These are phyloP conservation scores for Thamnophis elegans DNA, from an alignment of 2,797 vertebrate species.

Conservation along the genomic window DNA sequence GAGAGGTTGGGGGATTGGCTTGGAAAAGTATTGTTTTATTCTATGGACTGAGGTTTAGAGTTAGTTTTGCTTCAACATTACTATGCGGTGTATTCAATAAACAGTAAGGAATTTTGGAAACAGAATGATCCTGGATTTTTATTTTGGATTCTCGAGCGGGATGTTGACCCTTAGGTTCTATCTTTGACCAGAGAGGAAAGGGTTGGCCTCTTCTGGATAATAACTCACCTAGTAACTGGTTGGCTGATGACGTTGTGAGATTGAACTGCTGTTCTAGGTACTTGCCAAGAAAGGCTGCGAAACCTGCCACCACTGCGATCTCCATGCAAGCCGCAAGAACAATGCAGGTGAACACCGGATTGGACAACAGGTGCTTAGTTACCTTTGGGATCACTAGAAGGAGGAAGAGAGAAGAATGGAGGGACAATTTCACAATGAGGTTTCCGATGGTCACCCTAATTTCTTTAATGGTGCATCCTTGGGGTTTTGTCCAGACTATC, in stretches of 20 bases:
- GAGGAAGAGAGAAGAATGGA: constrained; percentile 13
- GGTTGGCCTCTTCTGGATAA: constrained; percentile 7
- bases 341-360: constrained; percentile 98
- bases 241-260: constrained; percentile 95
- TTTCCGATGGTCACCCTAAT: too few species aligned
- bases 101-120: neutral
- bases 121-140: neutral
- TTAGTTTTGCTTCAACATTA: neutral
- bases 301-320: constrained; percentile 95
- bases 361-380: constrained; percentile 94
- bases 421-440: neutral
- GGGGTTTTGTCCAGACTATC: neutral
- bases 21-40: neutral
- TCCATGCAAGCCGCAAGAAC: constrained; percentile 97
- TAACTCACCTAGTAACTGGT: constrained; percentile 92
- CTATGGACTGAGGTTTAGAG: neutral
- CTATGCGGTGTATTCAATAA: neutral
- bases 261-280: constrained; percentile 99
- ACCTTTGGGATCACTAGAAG: constrained; percentile 93
- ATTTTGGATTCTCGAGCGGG: neutral
- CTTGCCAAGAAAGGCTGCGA: constrained; percentile 94
- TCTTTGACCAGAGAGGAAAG: accelerated
- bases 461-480: neutral
- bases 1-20: neutral
- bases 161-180: neutral